These are phyloP conservation scores for Miichthys miiuy DNA, from an alignment of 2,797 vertebrate genomes.

Conservation along the genomic window DNA sequence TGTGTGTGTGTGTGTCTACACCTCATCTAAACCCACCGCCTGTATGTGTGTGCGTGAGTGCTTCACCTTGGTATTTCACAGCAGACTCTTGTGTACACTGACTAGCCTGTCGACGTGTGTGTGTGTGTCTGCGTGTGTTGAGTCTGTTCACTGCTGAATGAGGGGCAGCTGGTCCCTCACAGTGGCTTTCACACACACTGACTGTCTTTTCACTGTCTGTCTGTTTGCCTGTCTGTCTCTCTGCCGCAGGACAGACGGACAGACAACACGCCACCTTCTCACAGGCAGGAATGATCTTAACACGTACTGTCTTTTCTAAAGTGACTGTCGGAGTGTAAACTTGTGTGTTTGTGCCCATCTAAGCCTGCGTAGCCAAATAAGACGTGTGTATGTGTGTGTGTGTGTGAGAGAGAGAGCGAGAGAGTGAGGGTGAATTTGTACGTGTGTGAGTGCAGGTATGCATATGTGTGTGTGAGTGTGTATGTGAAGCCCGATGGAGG, in stretches of 20 bases:
- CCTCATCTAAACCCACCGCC: conserved; percentile 61
- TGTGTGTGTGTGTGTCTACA: conserved; percentile 45
- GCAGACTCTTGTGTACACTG: conserved; percentile 80
- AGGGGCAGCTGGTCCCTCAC: conserved; percentile 70
- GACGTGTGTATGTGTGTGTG: conserved; percentile 56
- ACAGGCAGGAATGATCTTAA: conserved; percentile 81
- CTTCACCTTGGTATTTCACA: conserved; percentile 81
- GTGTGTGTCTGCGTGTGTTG: conserved; percentile 53
- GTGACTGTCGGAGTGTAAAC: conserved; percentile 79
- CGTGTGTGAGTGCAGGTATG: conserved; percentile 33
- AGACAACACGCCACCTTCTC: conserved; percentile 71
- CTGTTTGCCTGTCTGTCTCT: conserved; percentile 63
- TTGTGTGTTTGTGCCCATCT: conserved; percentile 84
- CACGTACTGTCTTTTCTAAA: conserved; percentile 85
- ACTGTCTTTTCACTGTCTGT: conserved; percentile 76
- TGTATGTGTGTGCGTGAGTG: conserved; percentile 44
- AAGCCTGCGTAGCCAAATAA: conserved; percentile 86
- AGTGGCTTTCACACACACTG: conserved; percentile 79
- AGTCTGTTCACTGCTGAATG: conserved; percentile 76
- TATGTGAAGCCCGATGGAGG: conserved; percentile 79
- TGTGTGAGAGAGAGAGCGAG: background rate
- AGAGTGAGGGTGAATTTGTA: conserved; percentile 60
- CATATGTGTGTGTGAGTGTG: conserved; percentile 66
- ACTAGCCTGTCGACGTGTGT: conserved; percentile 71
- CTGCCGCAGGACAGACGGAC: conserved; percentile 60